Conservation (phyloP, 2,113 vertebrate genomes). For the Brienomyrus longianalis region DNA sequence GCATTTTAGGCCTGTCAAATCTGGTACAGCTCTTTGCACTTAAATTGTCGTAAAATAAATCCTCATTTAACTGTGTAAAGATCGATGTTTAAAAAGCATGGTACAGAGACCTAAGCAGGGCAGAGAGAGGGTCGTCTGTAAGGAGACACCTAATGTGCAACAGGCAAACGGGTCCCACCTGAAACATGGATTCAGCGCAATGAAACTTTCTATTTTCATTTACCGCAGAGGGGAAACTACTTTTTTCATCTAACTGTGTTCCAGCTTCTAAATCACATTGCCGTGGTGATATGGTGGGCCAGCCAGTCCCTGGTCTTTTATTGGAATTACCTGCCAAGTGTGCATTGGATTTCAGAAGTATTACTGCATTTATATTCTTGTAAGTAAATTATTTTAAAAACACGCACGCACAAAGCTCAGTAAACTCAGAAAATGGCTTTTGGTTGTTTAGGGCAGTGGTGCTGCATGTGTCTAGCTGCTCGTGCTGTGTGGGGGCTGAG, state of each 20-base stretch:
- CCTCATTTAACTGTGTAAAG: background rate
- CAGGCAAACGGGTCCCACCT: constrained; percentile 51
- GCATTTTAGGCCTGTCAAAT: background rate
- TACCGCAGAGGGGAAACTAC: constrained; percentile 51
- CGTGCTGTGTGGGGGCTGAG: background rate
- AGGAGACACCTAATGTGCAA: background rate
- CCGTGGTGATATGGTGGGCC: constrained; percentile 39
- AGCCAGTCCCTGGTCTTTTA: constrained; percentile 58
- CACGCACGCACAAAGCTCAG: constrained; percentile 25
- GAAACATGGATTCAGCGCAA: constrained; percentile 53
- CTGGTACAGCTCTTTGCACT: background rate
- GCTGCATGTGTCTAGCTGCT: background rate
- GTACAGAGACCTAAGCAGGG: background rate
- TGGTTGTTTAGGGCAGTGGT: background rate
- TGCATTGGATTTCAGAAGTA: constrained; percentile 46
- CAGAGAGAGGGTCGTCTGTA: background rate
- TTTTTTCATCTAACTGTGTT: constrained; percentile 51
- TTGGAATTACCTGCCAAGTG: constrained; percentile 59
- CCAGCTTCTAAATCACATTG: constrained; percentile 45
- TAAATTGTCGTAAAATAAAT: background rate
- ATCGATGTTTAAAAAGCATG: background rate
- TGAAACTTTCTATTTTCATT: constrained; percentile 55
- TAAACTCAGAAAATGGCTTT: background rate
- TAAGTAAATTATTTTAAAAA: constrained; percentile 32
- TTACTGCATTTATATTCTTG: constrained; percentile 35